Percentiles rank a stretch among this genome's conserved stretches.
phyloP scores from a whole-genome alignment of 2,113 vertebrate genomes.

The Tetrax tetrax region DNA sequence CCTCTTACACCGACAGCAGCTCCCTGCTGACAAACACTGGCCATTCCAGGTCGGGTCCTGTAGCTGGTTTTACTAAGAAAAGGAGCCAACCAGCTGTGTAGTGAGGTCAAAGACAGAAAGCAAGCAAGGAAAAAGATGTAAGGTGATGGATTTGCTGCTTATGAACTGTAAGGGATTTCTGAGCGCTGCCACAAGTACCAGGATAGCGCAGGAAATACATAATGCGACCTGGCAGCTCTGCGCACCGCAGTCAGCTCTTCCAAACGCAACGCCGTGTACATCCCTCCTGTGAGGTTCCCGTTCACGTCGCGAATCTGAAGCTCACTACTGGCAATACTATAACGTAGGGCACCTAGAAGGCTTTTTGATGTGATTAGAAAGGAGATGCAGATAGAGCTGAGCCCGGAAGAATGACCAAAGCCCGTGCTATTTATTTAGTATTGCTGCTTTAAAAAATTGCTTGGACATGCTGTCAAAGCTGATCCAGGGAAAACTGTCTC shows the following conservation, averaged over 20 bases:
- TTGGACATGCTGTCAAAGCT: slow-evolving; percentile 42
- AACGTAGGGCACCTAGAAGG: neutral
- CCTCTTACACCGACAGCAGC: neutral
- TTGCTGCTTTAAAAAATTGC: neutral
- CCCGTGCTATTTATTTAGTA: neutral
- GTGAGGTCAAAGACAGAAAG: neutral
- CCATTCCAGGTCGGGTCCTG: neutral
- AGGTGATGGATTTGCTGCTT: neutral
- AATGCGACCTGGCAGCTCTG: neutral
- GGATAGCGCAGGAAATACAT: neutral
- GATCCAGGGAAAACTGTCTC: neutral
- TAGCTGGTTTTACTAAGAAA: neutral
- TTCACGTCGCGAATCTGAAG: neutral
- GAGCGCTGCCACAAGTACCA: neutral
- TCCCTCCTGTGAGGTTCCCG: neutral
- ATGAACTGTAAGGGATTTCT: neutral
- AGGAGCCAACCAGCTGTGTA: neutral
- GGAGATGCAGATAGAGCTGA: neutral
- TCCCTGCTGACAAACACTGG: neutral
- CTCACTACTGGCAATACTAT: neutral
- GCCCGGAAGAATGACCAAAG: neutral
- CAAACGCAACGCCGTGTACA: neutral
- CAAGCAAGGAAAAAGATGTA: neutral
- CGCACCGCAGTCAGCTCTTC: neutral
- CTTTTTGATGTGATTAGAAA: slow-evolving; percentile 24